Evolutionary conservation across 2,113 vertebrate genomes (phyloP).

Genomic region (Tretioscincus oriximinensis): DNA sequence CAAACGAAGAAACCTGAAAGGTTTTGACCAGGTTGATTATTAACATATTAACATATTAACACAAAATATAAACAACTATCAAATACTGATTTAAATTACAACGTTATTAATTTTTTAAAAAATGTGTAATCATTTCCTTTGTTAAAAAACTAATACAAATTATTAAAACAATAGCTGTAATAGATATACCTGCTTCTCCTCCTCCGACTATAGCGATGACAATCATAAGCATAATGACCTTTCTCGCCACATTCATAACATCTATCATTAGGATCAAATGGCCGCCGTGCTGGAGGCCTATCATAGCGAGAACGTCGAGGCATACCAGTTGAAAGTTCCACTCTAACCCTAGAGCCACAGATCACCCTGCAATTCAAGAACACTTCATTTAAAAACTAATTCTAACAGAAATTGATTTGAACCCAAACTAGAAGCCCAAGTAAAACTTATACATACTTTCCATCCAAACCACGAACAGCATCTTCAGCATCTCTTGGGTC

Average conservation of each 20-base stretch:
- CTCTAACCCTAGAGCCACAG: conserved; percentile 81
- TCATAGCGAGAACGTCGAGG: conserved; percentile 83
- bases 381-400: not conserved
- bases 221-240: conserved; percentile 90
- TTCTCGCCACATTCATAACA: conserved; percentile 90
- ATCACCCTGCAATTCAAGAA: conserved; percentile 71
- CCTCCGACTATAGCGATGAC: conserved; percentile 83
- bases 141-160: conserved; percentile 65
- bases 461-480: conserved; percentile 80
- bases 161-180: conserved; percentile 45
- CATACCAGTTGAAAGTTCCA: conserved; percentile 87
- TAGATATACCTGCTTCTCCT: conserved; percentile 82
- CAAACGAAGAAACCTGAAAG: conserved; percentile 96
- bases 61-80: conserved; percentile 72
- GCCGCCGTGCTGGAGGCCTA: conserved; percentile 80
- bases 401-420: not conserved
- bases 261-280: conserved; percentile 87
- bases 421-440: not conserved
- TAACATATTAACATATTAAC: conserved; percentile 80
- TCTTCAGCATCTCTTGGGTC: conserved; percentile 83
- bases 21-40: conserved; percentile 92
- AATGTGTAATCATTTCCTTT: conserved; percentile 55
- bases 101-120: conserved; percentile 49
- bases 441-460: conserved; percentile 75
- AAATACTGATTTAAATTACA: conserved; percentile 70